Conservation (phyloP, 2,113 vertebrate genomes). For the Onychorhynchus coronatus region DNA sequence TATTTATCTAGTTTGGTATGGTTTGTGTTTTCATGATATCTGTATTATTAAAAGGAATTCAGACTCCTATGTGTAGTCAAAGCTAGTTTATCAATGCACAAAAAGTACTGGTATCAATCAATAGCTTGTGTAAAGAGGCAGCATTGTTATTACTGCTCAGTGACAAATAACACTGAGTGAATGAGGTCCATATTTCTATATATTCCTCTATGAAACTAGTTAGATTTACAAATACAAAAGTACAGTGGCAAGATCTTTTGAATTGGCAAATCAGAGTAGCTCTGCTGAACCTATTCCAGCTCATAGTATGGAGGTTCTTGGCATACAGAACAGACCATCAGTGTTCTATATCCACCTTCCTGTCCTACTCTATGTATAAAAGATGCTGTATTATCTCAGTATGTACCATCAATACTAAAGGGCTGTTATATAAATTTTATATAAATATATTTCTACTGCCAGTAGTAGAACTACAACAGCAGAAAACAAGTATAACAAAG, state of each 20-base stretch:
- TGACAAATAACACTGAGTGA: not conserved
- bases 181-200: not conserved
- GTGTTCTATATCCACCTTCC: not conserved
- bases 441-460: not conserved
- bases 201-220: not conserved
- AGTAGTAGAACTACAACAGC: not conserved
- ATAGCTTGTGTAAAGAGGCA: not conserved
- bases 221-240: not conserved
- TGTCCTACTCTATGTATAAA: not conserved
- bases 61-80: not conserved
- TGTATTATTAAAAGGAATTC: conserved; percentile 7
- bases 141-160: not conserved
- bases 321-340: not conserved
- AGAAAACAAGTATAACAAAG: conserved; percentile 3
- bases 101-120: not conserved
- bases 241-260: not conserved
- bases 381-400: not conserved
- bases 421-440: not conserved
- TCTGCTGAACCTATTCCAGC: not conserved
- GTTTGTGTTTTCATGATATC: not conserved
- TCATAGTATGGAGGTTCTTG: not conserved
- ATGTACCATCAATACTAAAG: not conserved
- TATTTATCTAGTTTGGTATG: not conserved
- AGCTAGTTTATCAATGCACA: not conserved
- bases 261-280: not conserved